Percentiles rank a stretch among this genome's conserved stretches.
phyloP scores from a whole-genome alignment of 1,140 invertebrate genomes.

The Calosoma granatense region DNA sequence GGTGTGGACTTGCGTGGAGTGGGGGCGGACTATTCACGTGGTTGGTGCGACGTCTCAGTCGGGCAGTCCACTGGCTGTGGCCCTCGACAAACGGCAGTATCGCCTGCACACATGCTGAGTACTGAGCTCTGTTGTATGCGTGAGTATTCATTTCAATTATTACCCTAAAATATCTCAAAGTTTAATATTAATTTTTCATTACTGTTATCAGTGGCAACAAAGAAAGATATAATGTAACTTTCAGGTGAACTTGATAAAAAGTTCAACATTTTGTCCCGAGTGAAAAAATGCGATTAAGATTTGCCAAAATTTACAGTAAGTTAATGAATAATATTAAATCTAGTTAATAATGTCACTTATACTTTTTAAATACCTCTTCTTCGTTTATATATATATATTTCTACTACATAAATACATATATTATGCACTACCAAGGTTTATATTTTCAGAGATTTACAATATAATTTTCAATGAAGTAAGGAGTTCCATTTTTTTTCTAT shows the following conservation, averaged over 20 bases:
- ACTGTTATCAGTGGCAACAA: background rate
- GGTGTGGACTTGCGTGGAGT: constrained; percentile 36
- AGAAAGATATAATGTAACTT: background rate
- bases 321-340: background rate
- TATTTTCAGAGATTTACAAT: too few species aligned
- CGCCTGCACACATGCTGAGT: background rate
- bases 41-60: constrained; percentile 28
- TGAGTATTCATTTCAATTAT: too few species aligned
- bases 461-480: too few species aligned
- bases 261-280: too few species aligned
- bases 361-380: background rate
- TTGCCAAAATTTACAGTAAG: background rate
- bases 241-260: background rate
- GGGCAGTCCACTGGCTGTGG: constrained; percentile 29
- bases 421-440: too few species aligned
- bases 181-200: background rate
- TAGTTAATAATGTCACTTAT: background rate
- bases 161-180: background rate
- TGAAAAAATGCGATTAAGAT: background rate
- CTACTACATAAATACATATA: too few species aligned
- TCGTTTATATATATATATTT: too few species aligned
- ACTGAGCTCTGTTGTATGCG: too few species aligned
- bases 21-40: constrained; percentile 39
- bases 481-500: too few species aligned
- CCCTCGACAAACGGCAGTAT: background rate